phyloP scores from a whole-genome alignment of 2,888 invertebrate species.

The Lycophotia porphyrea region DNA sequence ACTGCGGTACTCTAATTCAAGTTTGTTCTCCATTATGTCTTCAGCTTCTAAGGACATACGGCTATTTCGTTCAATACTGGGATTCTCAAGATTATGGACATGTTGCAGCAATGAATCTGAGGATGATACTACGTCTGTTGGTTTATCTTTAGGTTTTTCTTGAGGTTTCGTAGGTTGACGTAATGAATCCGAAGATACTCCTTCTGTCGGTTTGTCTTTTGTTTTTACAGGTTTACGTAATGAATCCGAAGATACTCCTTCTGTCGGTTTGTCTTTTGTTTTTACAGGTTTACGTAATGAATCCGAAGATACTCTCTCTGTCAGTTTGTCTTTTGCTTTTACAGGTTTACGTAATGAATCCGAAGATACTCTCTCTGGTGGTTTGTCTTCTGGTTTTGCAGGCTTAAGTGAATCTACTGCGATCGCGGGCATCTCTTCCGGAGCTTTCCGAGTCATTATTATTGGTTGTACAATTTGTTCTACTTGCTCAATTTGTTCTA shows the following conservation, averaged over 20 bases:
- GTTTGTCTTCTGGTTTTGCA: conserved; percentile 10
- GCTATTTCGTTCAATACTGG: conserved; percentile 73
- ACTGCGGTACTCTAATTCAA: conserved; percentile 81
- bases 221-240: conserved; percentile 50
- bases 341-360: conserved; percentile 72
- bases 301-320: conserved; percentile 74
- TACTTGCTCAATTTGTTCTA: background rate
- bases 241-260: conserved; percentile 77
- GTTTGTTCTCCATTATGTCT: conserved; percentile 81
- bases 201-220: conserved; percentile 42
- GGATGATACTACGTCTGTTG: conserved; percentile 69
- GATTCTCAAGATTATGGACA: conserved; percentile 80
- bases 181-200: conserved; percentile 77
- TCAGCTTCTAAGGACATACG: conserved; percentile 59
- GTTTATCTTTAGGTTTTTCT: conserved; percentile 30
- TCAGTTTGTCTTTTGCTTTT: conserved; percentile 16
- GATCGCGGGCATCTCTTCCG: background rate
- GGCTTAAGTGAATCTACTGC: background rate
- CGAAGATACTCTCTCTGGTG: conserved; percentile 72
- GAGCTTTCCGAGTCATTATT: conserved; percentile 47
- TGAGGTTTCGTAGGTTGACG: background rate
- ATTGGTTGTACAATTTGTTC: conserved; percentile 29
- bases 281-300: conserved; percentile 66
- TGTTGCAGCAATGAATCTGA: conserved; percentile 83
- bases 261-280: conserved; percentile 25